Evolutionary conservation across 2,797 vertebrate genomes (phyloP), one percentile per base, ranked within the genome.

Genomic region (Peromyscus melanophrys): DNA sequence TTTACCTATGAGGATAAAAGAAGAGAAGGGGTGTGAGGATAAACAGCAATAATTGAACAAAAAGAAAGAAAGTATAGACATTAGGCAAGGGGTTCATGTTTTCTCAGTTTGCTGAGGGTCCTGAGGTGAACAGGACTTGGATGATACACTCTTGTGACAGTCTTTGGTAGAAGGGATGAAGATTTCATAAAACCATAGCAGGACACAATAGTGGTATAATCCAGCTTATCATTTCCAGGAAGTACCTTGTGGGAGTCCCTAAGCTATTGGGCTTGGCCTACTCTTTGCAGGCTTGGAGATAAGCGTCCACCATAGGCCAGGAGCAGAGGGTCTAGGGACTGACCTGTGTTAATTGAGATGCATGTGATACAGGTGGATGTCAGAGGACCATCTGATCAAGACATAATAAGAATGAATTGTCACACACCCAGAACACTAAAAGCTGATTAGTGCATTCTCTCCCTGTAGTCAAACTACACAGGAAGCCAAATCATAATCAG

Each of bases 401-500:
- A 55, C 61, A 29, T 65, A 93, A 40, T 27, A 78, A 65, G n/a
- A 93, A 81, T 69, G 31, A 71, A 87, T 31, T 88, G 52, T 43
- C 71, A 25, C 19, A 71, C 27, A 69, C 49, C 71, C 63, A 52
- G 92, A 90, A 25, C 1, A 2, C 89, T 69, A 67, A 69, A 67
- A 49, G 23, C 82, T 84, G 83, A 97, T 92, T 49, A 77, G 75
- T 2, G 6, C 75, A 61, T 80, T 67, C 37, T 89, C 29, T 92
- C 57, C 61, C 63, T 49, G 46, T 34, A 80, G 94, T 93, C 86
- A 88, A 75, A 92, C 55, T 25, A 85, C 76, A 34, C 3, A 85
- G 90, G 96, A 87, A 88, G 46, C 80, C 71, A 94, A 90, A 75
- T 91, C 83, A 71, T 80, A 90, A 92, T 94, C 96, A 91, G 85